These are phyloP conservation scores for Drosophila mercatorum DNA, from an alignment of 2,888 invertebrate genomes.

Conservation along the genomic window DNA sequence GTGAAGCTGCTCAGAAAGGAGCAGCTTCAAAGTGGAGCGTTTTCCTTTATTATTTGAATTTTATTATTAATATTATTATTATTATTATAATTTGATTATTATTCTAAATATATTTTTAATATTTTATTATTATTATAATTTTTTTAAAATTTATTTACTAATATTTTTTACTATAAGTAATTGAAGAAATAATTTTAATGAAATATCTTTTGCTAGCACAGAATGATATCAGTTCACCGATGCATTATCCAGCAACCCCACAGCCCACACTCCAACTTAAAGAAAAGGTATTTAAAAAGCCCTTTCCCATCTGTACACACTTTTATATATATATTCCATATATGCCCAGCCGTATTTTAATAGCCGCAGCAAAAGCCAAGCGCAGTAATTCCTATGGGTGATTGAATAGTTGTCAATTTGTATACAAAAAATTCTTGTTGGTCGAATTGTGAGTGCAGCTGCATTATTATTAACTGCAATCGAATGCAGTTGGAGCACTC, in stretches of 20 bases:
- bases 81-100: no score
- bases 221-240: not conserved
- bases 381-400: slow-evolving; percentile 14
- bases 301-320: not conserved
- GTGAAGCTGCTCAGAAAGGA: no score
- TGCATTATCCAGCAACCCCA: not conserved
- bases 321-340: not conserved
- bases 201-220: no score
- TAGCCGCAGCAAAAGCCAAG: not conserved
- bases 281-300: not conserved
- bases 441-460: slow-evolving; percentile 7
- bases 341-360: not conserved
- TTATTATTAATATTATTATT: no score
- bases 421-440: not conserved
- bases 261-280: not conserved
- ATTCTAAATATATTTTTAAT: no score
- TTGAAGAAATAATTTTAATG: no score
- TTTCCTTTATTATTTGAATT: no score
- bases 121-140: no score
- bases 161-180: no score
- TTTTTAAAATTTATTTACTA: no score
- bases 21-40: no score
- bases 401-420: slow-evolving; percentile 29
- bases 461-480: slow-evolving; percentile 60
- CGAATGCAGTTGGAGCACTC: slow-evolving; percentile 23